phyloP scores from a whole-genome alignment of 1,140 invertebrate genomes.

The Drosophila setifemur region DNA sequence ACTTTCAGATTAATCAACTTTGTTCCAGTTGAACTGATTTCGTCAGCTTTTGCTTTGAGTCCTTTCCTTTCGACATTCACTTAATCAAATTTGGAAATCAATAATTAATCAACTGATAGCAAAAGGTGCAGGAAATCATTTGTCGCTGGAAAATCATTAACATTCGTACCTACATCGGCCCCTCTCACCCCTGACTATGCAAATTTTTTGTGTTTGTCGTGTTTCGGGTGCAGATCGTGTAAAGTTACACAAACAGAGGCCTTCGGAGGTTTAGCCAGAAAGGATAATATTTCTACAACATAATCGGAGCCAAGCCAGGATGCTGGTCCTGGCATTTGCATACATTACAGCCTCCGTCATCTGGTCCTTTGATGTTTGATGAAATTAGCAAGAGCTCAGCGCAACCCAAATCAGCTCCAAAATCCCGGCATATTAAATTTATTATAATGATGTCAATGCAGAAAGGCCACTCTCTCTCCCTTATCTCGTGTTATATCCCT shows the following conservation, averaged over 20 bases:
- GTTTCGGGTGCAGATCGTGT: constrained; percentile 27
- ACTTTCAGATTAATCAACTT: constrained; percentile 7
- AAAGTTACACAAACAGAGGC: constrained; percentile 59
- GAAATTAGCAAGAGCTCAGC: constrained; percentile 49
- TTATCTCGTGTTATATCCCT: constrained; percentile 5
- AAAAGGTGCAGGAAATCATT: constrained; percentile 60
- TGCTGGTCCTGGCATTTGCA: constrained; percentile 59
- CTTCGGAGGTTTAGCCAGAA: constrained; percentile 25
- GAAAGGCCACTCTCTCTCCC: constrained; percentile 12
- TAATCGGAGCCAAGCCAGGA: constrained; percentile 62
- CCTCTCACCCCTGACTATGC: constrained; percentile 44
- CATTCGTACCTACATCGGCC: constrained; percentile 22
- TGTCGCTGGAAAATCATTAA: constrained; percentile 41
- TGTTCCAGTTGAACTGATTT: constrained; percentile 51
- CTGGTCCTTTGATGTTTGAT: constrained; percentile 62
- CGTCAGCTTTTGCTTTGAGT: background rate
- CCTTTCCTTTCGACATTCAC: constrained; percentile 34
- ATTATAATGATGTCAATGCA: constrained; percentile 58
- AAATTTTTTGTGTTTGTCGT: constrained; percentile 49
- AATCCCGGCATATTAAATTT: constrained; percentile 61
- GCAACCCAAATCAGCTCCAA: constrained; percentile 23
- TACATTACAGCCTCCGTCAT: constrained; percentile 54
- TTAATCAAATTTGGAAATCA: constrained; percentile 73
- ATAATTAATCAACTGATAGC: constrained; percentile 76
- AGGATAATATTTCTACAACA: constrained; percentile 75